phyloP scores from a whole-genome alignment of 2,113 vertebrate species.

The Mustela nigripes region DNA sequence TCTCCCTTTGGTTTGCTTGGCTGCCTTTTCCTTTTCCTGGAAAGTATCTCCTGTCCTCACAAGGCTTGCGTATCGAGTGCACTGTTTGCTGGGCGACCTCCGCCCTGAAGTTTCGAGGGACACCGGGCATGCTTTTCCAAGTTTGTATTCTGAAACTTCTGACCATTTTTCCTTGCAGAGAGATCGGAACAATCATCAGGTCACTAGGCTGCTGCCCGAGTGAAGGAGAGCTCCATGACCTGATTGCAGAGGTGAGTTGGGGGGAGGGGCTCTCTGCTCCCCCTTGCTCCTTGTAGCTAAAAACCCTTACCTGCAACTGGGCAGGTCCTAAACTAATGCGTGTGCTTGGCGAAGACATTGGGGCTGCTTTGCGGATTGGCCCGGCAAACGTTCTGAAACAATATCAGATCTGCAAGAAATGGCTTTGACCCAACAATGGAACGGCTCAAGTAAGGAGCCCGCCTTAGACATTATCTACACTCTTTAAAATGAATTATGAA shows the following conservation, averaged over 20 bases:
- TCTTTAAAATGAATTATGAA: slow-evolving; percentile 22
- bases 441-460: background rate
- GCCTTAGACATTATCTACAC: background rate
- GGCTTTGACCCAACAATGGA: background rate
- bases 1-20: background rate
- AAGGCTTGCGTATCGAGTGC: background rate
- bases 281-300: background rate
- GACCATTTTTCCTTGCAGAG: slow-evolving; percentile 85
- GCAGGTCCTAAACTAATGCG: background rate
- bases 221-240: slow-evolving; percentile 92
- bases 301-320: background rate
- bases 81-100: background rate
- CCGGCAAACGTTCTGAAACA: background rate
- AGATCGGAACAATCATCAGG: slow-evolving; percentile 94
- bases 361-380: background rate
- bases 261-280: accelerated
- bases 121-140: background rate
- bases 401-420: slow-evolving; percentile 22
- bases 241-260: slow-evolving; percentile 91
- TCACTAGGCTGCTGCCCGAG: slow-evolving; percentile 95
- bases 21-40: background rate
- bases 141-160: slow-evolving; percentile 4
- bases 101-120: background rate
- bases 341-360: background rate
- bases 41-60: background rate